Evolutionary conservation across 37 sponge, comb jelly and placozoan species (phyloP), one percentile per base, ranked within the genome.

Genomic region (Chondrilla cf. caribensis): DNA sequence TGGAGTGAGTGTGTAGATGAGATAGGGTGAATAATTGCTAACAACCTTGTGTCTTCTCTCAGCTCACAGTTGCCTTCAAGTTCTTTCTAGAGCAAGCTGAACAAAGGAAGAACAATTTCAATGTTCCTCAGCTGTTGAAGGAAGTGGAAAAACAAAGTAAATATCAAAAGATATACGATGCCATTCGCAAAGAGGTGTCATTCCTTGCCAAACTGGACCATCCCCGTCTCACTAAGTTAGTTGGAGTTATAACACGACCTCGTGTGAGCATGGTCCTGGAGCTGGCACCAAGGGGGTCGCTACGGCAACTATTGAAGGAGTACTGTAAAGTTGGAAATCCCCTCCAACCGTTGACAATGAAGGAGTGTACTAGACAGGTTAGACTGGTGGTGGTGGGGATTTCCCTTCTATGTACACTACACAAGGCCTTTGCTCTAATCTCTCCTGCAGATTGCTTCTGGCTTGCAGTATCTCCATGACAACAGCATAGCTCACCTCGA

Each of bases 401-500:
- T 72, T 5, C 32, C 7, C n/a, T 32, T 6, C 47, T 33, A 4
- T 3, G 21, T 54, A 22, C 54, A 47, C 7, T 2, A 3, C 54
- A 5, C 24, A 9, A 44, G 36, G 3, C 77, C 82, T 7, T 11
- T 25, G 70, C n/a, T 62, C 29, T n/a, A 19, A 6, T 62, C 29
- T 19, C 31, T 37, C 37, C 28, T 70, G 17, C 84, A 95, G 93
- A 90, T 92, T 40, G 88, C 91, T 19, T 42, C 79, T 18, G 96
- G 89, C 0, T 80, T 96, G 58, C 81, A 84, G 60, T 96, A 92
- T 71, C 93, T 96, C 38, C 96, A 96, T 54, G 11, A 42, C 9
- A 87, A 92, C 71, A 84, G 86, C 35, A 75, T 96, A 19, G 91
- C 87, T 28, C 93, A 96, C 65, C 87, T 93, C 26, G 96, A 96